A percentile compares a stretch with the other conserved stretches of the same genome.
Conservation (phyloP, 2,797 vertebrate genomes). For the Percopsis omiscomaycus region DNA sequence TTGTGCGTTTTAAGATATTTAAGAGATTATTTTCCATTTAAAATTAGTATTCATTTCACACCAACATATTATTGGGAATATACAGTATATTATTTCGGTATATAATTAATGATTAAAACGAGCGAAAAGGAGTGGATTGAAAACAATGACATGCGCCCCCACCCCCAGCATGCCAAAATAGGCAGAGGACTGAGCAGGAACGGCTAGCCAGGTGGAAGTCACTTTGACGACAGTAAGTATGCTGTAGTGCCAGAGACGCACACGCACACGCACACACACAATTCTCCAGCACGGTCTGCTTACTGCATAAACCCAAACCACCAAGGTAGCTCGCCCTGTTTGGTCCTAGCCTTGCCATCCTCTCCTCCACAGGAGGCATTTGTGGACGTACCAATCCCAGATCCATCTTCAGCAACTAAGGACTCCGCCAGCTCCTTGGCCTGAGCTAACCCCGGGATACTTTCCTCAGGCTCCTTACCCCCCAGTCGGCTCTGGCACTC, state of each 20-base stretch:
- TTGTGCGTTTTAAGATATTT: too few species aligned
- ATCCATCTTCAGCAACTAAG: conserved; percentile 89
- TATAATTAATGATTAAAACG: too few species aligned
- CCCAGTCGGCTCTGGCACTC: conserved; percentile 79
- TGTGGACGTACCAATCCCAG: conserved; percentile 82
- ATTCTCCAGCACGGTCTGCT: not conserved
- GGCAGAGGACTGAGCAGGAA: conserved; percentile 61
- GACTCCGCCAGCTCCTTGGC: conserved; percentile 96
- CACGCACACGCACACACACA: not conserved
- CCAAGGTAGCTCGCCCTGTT: conserved; percentile 59
- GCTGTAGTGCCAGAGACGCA: not conserved
- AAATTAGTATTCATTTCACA: too few species aligned
- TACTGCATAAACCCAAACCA: conserved; percentile 40
- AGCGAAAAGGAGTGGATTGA: not conserved
- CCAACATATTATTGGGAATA: too few species aligned
- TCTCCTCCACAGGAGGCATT: conserved; percentile 8
- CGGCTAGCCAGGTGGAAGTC: conserved; percentile 57
- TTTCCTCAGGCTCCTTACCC: conserved; percentile 84
- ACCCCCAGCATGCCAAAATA: conserved; percentile 18
- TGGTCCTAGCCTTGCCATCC: conserved; percentile 22
- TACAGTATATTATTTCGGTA: too few species aligned
- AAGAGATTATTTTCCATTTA: too few species aligned
- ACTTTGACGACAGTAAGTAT: not conserved
- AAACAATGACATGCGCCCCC: conserved; percentile 19
- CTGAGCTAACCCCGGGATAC: conserved; percentile 87